Evolutionary conservation across 2,113 vertebrate species (phyloP), one percentile per base, ranked within the genome.

Genomic region (Colistium nudipinnis): DNA sequence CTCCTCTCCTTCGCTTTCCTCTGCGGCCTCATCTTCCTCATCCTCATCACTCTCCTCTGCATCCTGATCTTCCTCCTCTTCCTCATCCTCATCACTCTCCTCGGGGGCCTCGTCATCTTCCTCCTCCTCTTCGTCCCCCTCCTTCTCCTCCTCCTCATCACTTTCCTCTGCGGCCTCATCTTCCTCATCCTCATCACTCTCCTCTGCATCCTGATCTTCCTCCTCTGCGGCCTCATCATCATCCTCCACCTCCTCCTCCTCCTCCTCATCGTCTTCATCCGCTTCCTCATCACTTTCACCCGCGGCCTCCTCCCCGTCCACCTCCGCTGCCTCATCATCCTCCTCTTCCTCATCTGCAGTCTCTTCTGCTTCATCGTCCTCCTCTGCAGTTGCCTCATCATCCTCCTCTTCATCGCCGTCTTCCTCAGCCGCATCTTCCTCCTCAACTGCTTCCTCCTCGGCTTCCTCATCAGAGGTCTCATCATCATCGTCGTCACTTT

Each of bases 201-300:
- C 62, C 2, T 35, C 53, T 17, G 52, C 47, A 16, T n/a, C 54
- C 70, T 57, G 70, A 4, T 51, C 53, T 14, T 64, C 60, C 7
- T 54, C 19, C 1, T 27, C 31, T 0, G 20, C 69, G 1, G 17
- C 53, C 0, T 14, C 67, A 2, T 16, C 64, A 1, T 27, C 48
- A 1, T 35, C 55, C 2, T 57, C 53, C 0, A 49, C 57, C 0
- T 41, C 54, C 0, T 49, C 71, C 1, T 20, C 33, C 2, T 36
- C 53, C 1, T 31, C 71, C 2, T 16, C 73, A 0, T 62, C 68
- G 0, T 6, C 52, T 2, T 24, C 38, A 1, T 57, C 83, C 1
- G 60, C 52, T 2, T 65, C 70, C 1, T 64, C 62, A 2, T 59
- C 77, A 10, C 3, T 70, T 0, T 84, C 70, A 0, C 17, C 62